Conservation (phyloP, 2,888 invertebrate species). For the Microplitis manilae region DNA sequence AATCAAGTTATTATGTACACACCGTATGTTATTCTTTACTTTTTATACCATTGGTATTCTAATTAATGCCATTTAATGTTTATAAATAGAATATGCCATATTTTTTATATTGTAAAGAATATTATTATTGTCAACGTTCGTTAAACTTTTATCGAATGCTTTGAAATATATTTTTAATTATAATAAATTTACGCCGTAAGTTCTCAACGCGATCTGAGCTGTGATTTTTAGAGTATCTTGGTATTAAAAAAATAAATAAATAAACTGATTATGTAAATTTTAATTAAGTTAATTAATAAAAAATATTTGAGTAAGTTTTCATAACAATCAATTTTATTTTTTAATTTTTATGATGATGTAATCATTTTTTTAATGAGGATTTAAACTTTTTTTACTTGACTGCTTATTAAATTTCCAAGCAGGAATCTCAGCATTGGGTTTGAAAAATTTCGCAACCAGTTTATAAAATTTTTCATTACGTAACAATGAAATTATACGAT, state of each 20-base stretch:
- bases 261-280: constrained; percentile 30
- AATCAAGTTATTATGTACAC: not conserved
- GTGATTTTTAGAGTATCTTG: not conserved
- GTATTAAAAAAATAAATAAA: not conserved
- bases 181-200: not conserved
- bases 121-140: not conserved
- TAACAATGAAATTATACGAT: constrained; percentile 41
- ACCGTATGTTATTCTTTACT: not conserved
- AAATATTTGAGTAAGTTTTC: constrained; percentile 24
- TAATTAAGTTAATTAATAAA: constrained; percentile 11
- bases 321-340: constrained; percentile 30
- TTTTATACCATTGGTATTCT: not conserved
- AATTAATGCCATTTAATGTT: not conserved
- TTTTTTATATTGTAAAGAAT: constrained; percentile 20
- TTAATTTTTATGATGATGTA: not conserved
- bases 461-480: constrained; percentile 46
- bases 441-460: constrained; percentile 44
- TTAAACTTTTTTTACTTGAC: constrained; percentile 8
- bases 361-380: not conserved
- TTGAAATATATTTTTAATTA: not conserved
- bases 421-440: constrained; percentile 23
- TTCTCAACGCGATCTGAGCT: not conserved
- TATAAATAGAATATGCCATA: not conserved
- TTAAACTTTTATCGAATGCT: not conserved
- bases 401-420: constrained; percentile 22